Conservation (phyloP, 35 echinoderm and acorn worm species). For the Stichopus chloronotus region DNA sequence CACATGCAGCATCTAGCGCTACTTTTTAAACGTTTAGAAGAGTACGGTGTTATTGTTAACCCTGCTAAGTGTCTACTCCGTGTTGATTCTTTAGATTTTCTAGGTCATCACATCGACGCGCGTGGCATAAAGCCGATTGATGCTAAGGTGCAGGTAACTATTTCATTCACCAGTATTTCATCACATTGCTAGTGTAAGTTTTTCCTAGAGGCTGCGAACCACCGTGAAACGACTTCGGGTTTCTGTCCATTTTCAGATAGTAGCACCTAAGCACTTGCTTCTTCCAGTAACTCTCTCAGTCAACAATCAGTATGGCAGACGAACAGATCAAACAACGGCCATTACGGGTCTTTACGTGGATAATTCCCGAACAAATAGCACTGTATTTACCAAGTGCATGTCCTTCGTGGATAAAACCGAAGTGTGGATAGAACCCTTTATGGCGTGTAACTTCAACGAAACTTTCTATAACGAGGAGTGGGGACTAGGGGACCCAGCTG, state of each 20-base stretch:
- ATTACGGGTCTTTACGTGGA: constrained; percentile 7
- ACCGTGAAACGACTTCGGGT: not conserved
- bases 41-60: constrained; percentile 64
- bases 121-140: no score
- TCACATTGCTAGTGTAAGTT: not conserved
- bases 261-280: no score
- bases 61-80: constrained; percentile 54
- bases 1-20: constrained; percentile 1
- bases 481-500: not conserved
- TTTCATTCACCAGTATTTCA: not conserved
- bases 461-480: constrained; percentile 2
- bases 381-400: constrained; percentile 41
- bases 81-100: not conserved
- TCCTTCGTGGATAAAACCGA: constrained; percentile 17
- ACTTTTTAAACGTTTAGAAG: constrained; percentile 43
- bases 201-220: not conserved
- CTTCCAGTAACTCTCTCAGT: no score
- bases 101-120: no score
- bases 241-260: not conserved
- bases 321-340: not conserved
- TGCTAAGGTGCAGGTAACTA: no score
- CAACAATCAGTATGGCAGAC: not conserved
- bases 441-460: not conserved
- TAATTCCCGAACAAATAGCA: constrained; percentile 10
- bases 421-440: not conserved